These are phyloP conservation scores for Eulemur coronatus DNA, from an alignment of 2,797 vertebrate species.

Conservation along the genomic window DNA sequence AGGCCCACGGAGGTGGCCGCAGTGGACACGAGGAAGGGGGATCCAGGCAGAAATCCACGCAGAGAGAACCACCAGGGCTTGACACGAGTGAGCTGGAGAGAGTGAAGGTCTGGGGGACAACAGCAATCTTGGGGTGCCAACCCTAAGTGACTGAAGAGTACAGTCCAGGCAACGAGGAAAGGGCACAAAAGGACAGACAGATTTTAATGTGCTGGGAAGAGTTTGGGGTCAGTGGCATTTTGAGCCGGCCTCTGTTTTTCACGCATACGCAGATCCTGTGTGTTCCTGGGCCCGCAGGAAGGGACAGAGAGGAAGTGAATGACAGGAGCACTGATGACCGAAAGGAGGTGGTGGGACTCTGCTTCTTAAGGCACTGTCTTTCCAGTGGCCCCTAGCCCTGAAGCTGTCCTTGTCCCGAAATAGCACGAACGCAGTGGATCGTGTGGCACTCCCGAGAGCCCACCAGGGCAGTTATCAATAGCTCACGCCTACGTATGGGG, in stretches of 20 bases:
- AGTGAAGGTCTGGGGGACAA: background rate
- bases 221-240: background rate
- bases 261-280: background rate
- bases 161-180: background rate
- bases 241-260: background rate
- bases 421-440: background rate
- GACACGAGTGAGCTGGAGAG: background rate
- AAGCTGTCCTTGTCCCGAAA: background rate
- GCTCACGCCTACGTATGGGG: rapidly evolving
- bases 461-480: background rate
- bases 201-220: background rate
- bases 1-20: background rate
- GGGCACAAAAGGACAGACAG: background rate
- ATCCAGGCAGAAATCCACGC: background rate
- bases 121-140: background rate
- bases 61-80: background rate
- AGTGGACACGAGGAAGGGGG: background rate
- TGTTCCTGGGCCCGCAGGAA: background rate
- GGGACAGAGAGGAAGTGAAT: background rate
- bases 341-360: background rate
- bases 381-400: background rate
- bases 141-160: background rate
- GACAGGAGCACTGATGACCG: background rate
- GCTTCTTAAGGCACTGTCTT: background rate
- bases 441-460: background rate